Evolutionary conservation across 2,113 vertebrate species (phyloP).

Genomic region (Phrynocephalus versicolor): DNA sequence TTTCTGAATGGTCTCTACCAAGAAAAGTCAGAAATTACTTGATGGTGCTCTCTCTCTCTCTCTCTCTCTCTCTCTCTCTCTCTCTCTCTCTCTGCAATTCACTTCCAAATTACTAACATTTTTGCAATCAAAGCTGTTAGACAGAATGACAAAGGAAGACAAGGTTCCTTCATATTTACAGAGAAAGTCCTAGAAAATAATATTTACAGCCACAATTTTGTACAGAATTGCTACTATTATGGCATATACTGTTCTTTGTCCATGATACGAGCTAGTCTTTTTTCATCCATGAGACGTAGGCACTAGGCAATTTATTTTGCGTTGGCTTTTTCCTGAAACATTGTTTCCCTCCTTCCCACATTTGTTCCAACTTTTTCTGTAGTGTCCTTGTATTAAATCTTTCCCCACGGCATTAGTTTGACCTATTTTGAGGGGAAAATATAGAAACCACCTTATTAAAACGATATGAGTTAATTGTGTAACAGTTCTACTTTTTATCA

Average conservation of each 20-base stretch:
- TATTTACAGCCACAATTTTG: background rate
- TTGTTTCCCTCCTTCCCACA: constrained; percentile 39
- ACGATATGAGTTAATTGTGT: background rate
- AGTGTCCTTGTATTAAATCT: constrained; percentile 35
- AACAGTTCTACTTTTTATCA: background rate
- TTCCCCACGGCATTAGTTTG: background rate
- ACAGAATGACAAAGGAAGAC: background rate
- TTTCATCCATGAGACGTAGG: constrained; percentile 44
- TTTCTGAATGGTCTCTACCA: no score
- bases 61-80: no score
- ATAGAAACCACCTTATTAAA: background rate
- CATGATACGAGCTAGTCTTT: background rate
- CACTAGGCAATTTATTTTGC: background rate
- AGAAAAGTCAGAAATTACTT: no score
- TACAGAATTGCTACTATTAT: background rate
- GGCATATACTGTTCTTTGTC: background rate
- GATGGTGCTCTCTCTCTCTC: no score
- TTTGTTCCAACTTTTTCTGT: constrained; percentile 41
- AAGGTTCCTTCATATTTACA: background rate
- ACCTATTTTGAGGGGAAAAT: background rate
- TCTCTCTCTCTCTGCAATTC: no score
- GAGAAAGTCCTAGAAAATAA: background rate
- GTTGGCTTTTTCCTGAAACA: constrained; percentile 6
- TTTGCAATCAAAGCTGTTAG: background rate
- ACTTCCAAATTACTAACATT: background rate